Evolutionary conservation across 2,113 vertebrate genomes (phyloP).

Genomic region (Amphiprion ocellaris): DNA sequence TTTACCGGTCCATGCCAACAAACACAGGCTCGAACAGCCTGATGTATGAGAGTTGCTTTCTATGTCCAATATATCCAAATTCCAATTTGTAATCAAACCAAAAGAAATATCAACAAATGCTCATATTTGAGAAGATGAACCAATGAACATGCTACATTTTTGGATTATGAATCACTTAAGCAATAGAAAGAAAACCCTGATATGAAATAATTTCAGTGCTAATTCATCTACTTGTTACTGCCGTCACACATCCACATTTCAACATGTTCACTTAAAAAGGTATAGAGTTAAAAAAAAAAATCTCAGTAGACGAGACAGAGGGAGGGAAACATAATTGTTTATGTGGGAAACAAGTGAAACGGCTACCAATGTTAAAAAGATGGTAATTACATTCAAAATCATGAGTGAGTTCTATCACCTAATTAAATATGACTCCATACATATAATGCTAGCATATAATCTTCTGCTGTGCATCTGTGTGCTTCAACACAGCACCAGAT

Average conservation of each 20-base stretch:
- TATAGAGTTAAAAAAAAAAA: conserved; percentile 8
- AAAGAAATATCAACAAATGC: background rate
- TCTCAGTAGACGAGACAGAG: background rate
- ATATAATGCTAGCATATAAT: conserved; percentile 10
- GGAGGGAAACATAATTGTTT: conserved; percentile 8
- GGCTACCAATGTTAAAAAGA: conserved; percentile 37
- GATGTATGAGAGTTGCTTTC: background rate
- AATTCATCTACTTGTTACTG: background rate
- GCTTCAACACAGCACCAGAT: background rate
- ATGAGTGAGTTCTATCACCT: conserved; percentile 25
- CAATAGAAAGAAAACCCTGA: background rate
- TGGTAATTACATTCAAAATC: conserved; percentile 42
- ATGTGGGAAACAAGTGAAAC: conserved; percentile 20
- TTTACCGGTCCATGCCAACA: background rate
- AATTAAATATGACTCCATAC: conserved; percentile 50
- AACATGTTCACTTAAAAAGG: conserved; percentile 1
- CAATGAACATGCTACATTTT: background rate
- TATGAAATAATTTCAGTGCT: background rate
- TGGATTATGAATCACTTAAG: background rate
- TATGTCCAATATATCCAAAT: background rate
- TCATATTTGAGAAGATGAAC: background rate
- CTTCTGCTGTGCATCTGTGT: conserved; percentile 40
- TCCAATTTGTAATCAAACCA: background rate
- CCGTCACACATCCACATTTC: background rate
- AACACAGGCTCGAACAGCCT: background rate